Base-by-base conservation (phyloP, 2,888 invertebrate genomes). In the Eristalis pertinax region DNA sequence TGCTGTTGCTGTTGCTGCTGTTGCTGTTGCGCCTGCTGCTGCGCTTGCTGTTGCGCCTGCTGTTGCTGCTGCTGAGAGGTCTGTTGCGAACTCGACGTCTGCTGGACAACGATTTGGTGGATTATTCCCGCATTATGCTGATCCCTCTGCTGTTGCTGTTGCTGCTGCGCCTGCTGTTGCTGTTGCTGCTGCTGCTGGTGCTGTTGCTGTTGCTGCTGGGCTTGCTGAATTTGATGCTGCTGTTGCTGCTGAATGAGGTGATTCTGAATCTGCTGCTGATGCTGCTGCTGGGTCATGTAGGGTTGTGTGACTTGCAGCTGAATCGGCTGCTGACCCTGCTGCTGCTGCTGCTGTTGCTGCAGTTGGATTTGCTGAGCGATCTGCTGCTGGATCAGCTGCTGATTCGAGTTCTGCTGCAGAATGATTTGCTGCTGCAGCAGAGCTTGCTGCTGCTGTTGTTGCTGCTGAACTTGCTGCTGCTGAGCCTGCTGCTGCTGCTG, bases 61-160 rank as follows among this genome's bases (percentile, higher is more conserved):
- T 91, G 84, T 43, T 78, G 84, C 50, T 74, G 80, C 22, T 84
- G 89, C 89, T 92, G 50, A 19, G 50, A 22, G 8, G 19, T 50
- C 8, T 50, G 91, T 78, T 91, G 91, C 15, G 89, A 78, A 81
- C 91, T 93, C 62, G 92, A 93, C 67, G 93, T 93, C 62, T 91
- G 91, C 79, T 91, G 91, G 13, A 92, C 91, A 15, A 90, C 90
- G 43, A 91, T 90, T 38, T 95, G 93, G 77, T 91, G 91, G 32
- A 91, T 90, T n/a, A 90, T 90, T 68, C 88, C 84, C 24, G 82
- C 67, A 72, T 94, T 94, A 85, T 95, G 95, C 75, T 95, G 95
- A 78, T 95, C 95, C 88, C 94, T 94, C 82, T 93, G 94, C 75
- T 94, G 94, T 82, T 93, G 92, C 78, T 93, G 91, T 38, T 91